A percentile compares a stretch with the other conserved stretches of the same genome.
Evolutionary conservation across 2,888 invertebrate species (phyloP).

Genomic region (Drosophila villosipedis): DNA sequence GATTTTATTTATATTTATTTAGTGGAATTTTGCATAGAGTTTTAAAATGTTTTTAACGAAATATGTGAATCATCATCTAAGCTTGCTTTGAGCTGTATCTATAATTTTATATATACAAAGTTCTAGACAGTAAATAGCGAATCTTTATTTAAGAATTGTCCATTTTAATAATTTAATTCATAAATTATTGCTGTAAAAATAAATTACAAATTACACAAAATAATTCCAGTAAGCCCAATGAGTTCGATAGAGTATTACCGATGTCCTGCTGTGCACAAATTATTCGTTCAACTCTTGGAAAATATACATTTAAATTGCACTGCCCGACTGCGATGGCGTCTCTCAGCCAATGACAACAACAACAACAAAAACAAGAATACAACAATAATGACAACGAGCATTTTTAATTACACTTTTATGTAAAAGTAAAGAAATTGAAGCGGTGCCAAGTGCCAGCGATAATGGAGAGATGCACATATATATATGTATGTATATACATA

Average conservation of each 20-base stretch:
- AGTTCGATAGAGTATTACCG: background rate
- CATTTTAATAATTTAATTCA: background rate
- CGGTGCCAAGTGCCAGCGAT: slow-evolving; percentile 41
- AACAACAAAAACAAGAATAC: slow-evolving; percentile 6
- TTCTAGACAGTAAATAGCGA: background rate
- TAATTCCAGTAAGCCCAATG: background rate
- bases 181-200: background rate
- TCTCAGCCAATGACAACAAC: slow-evolving; percentile 10
- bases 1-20: too few species aligned
- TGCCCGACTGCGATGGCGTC: slow-evolving; percentile 22
- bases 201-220: background rate
- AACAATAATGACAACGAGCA: slow-evolving; percentile 27
- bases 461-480: slow-evolving; percentile 26
- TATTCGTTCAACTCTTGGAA: slow-evolving; percentile 7
- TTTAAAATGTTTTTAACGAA: background rate
- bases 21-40: background rate
- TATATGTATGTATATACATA: background rate
- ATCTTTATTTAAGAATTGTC: background rate
- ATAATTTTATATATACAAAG: background rate
- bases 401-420: slow-evolving; percentile 76
- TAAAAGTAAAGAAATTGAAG: slow-evolving; percentile 39
- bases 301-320: slow-evolving; percentile 61
- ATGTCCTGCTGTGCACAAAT: background rate
- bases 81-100: background rate
- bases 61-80: background rate